Evolutionary conservation across 2,113 vertebrate species (phyloP), one percentile per base, ranked within the genome.

Genomic region (Lampris incognitus): DNA sequence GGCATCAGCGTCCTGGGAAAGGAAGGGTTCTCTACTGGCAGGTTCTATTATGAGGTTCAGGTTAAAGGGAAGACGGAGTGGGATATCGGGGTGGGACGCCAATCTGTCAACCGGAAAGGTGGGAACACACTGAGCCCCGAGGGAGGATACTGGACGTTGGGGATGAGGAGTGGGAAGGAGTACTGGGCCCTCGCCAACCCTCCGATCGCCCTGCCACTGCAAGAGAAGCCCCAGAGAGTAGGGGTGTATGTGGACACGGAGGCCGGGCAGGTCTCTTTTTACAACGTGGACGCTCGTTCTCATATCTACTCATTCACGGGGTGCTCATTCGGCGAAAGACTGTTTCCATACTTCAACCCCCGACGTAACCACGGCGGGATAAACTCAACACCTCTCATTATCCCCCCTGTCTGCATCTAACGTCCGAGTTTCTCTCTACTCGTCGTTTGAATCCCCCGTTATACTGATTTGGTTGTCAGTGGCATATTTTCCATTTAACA

Each of bases 211-310:
- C 89, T 96, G 72, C 85, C 60, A 0, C 94, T 89, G 77, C 81
- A 13, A 11, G 88, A 85, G 74, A 93, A 60, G 63, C 96, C 93
- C 10, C 90, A 89, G 51, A 88, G 86, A 4, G 83, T 97, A 0
- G 95, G 96, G 9, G 93, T 97, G 64, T 97, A 95, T 46, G 83
- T 96, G 69, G 96, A 97, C 79, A 79, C 94, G 1, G 92, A 93
- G n/a, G 92, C 86, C 1, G 94, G 94, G 1, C 89, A 94, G 40
- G 93, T 97, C 67, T 95, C 96, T 7, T 97, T 97, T 79, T 96
- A 96, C 62, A 91, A 95, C 0, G 90, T 76, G 10, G 87, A 89
- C 24, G 66, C 78, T 59, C 67, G 63, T 4, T 81, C 84, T 74
- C 93, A 93, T 11, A 94, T 97, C 73, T 96, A 95, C 74, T 95